Conservation (phyloP, 2,797 vertebrate genomes). For the Chloroceryle amazona region DNA sequence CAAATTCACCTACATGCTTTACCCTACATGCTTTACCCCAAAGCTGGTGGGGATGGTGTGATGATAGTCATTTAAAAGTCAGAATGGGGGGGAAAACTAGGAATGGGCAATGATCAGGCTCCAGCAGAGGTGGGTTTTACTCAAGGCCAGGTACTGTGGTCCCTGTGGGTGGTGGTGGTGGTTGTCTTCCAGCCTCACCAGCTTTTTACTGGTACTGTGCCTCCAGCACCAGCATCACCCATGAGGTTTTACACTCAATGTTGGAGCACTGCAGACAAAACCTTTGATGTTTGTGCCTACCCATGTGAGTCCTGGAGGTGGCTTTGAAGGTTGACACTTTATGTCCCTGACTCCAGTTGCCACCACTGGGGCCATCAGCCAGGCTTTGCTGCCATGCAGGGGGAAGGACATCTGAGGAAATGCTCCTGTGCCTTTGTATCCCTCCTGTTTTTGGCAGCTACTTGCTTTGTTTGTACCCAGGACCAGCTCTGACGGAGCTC, state of each 20-base stretch:
- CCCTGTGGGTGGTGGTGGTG: background rate
- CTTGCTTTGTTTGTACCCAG: background rate
- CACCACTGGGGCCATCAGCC: background rate
- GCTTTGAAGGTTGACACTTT: background rate
- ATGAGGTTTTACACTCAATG: accelerated
- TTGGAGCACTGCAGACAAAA: background rate
- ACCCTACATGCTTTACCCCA: background rate
- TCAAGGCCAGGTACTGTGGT: accelerated
- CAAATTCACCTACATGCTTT: background rate
- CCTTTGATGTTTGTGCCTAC: background rate
- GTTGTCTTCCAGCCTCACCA: background rate
- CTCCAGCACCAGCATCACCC: background rate
- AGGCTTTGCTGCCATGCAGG: background rate
- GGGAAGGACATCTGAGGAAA: background rate
- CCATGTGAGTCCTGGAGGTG: accelerated
- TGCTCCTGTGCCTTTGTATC: background rate
- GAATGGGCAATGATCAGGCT: accelerated
- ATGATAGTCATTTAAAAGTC: background rate
- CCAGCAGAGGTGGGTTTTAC: background rate
- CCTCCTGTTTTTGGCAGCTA: background rate
- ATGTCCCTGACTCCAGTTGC: background rate
- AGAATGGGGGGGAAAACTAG: background rate
- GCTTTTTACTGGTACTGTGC: background rate
- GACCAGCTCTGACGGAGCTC: background rate
- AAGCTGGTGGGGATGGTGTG: background rate